Base-by-base conservation (phyloP, 2,113 vertebrate species). In the Oncorhynchus tshawytscha region DNA sequence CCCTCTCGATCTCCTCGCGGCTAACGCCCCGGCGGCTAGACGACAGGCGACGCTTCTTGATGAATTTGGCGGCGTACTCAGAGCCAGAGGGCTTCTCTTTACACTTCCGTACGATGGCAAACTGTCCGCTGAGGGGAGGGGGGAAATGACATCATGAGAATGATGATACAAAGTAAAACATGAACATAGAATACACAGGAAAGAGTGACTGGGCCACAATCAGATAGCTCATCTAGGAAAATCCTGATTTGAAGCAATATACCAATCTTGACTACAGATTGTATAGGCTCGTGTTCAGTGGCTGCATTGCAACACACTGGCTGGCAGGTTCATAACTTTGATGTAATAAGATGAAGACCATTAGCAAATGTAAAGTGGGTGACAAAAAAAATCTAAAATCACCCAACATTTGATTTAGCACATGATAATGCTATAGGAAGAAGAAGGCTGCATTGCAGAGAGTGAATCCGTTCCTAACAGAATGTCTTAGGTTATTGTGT, bases 11-110 rank as follows among this genome's bases (percentile, higher is more conserved):
- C 93, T 99, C 98, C 84, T 99, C 97, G 0, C 97, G 93, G 92
- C 97, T 98, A 87, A 99, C 98, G 0, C 98, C 98, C 0, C 97
- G 92, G 2, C 97, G 95, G 88, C 97, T 99, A 59, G 97, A 98
- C 0, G 97, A 98, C 74, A 99, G 91, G 0, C 97, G 95, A 0
- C 98, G 95, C 90, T 99, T 99, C 93, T 99, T 99, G 89, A 99
- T 99, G 92, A 99, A 98, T 77, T 99, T 99, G 74, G 96, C 98
- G 0, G 97, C 98, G 0, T 97, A 99, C 24, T 99, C 98, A 5
- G 91, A 49, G 0, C 90, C 88, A 0, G 93, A 92, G 70, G 93
- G 93, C 85, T 95, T 96, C 88, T 99, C 97, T 16, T 94, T 94
- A 81, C 98, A 99, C 78, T 96, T 98, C 0, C 96, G 91, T 1